Base-by-base conservation (phyloP, 53 echinoderm and acorn worm species). In the Holothuria leucospilota region DNA sequence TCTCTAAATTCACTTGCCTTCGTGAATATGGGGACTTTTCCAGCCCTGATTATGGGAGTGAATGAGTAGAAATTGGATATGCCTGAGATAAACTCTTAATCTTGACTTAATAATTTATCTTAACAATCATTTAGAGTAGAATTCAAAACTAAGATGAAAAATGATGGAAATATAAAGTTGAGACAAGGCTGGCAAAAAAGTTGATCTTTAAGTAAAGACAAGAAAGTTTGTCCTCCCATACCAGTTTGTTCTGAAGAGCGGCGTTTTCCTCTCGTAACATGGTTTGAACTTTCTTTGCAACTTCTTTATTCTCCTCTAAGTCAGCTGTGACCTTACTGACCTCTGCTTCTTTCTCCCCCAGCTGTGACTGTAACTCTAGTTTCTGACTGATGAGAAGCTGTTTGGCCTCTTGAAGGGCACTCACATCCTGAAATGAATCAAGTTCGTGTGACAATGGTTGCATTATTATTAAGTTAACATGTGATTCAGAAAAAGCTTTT, bases 331-430 rank as follows among this genome's bases (percentile, higher is more conserved):
- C 88, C 30, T 89, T 88, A 46, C 61, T 62, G 51, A 98, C 71
- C 40, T 81, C 84, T 20, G 84, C 89, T 30, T 99, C 99, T 51
- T 90, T 87, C 46, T 93, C 95, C 40, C 90, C 86, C 29, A 99
- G 86, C 67, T 89, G 92, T 40, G 94, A 95, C 63, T 99, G 99
- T 12, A 99, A 82, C 38, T 95, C 99, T 49, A 99, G 62, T 88
- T 99, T 99, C 89, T 99, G 99, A 29, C 92, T 95, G 62, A 99
- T 99, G 59, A 99, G 80, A 20, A 99, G 87, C 69, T 99, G 99
- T 40, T 94, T 93, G 29, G 95, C 95, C 21, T 99, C 99, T 77
- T 99, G 99, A 13, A 94, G 79, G 39, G 88, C 78, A 20, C 69
- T 40, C 15, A 91, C 67, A 62, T 99, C 99, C 99, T 99, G 71